Percentiles rank a stretch among this genome's conserved stretches.
Conservation (phyloP, 2,888 invertebrate species). For the Drosophila anceps region DNA sequence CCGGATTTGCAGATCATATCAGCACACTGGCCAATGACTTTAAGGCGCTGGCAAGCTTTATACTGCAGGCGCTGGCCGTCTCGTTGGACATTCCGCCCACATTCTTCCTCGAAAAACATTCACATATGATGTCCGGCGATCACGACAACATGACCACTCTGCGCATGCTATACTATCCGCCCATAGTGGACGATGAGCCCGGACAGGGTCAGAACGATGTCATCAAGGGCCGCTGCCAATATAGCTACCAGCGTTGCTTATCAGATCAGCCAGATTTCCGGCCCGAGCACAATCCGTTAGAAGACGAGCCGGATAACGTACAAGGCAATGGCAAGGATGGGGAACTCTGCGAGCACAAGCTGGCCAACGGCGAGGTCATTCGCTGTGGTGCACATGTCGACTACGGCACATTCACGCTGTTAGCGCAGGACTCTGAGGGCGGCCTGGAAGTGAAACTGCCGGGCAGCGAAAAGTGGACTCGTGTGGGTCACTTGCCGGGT, state of each 20-base stretch:
- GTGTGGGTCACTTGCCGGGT: slow-evolving; percentile 91
- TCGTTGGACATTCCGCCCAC: slow-evolving; percentile 88
- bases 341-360: slow-evolving; percentile 81
- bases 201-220: slow-evolving; percentile 86
- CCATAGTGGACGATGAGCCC: slow-evolving; percentile 88
- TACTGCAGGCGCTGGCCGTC: slow-evolving; percentile 88
- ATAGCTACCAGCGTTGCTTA: slow-evolving; percentile 85
- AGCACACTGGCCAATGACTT: slow-evolving; percentile 89
- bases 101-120: slow-evolving; percentile 88
- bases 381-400: slow-evolving; percentile 91
- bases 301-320: slow-evolving; percentile 69
- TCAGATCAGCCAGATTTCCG: slow-evolving; percentile 84
- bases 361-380: slow-evolving; percentile 85
- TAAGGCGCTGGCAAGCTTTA: slow-evolving; percentile 88
- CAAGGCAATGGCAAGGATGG: slow-evolving; percentile 47
- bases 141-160: slow-evolving; percentile 89
- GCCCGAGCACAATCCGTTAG: slow-evolving; percentile 83
- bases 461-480: slow-evolving; percentile 89
- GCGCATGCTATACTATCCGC: slow-evolving; percentile 91
- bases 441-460: slow-evolving; percentile 89
- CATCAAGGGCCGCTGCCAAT: slow-evolving; percentile 84
- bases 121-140: slow-evolving; percentile 88
- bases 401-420: slow-evolving; percentile 91
- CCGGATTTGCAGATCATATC: slow-evolving; percentile 89
- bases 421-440: slow-evolving; percentile 91